Conservation (phyloP, 1,140 invertebrate genomes). For the Limonius californicus region DNA sequence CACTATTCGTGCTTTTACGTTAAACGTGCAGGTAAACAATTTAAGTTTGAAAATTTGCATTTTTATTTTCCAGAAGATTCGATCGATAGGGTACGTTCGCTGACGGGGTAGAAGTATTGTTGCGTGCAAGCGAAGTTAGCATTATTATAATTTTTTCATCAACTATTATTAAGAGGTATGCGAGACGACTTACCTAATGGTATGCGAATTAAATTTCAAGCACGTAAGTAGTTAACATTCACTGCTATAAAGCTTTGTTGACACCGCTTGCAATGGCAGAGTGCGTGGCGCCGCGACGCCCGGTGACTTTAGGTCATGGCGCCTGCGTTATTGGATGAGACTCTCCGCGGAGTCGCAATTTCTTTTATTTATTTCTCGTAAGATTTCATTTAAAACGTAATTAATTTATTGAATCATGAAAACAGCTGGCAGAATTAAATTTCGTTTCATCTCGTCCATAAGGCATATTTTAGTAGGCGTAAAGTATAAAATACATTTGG, state of each 20-base stretch:
- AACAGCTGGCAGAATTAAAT: too few species aligned
- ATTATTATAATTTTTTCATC: too few species aligned
- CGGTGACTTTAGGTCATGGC: not conserved
- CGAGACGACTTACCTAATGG: not conserved
- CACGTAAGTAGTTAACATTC: not conserved
- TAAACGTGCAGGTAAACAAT: not conserved
- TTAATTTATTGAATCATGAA: too few species aligned
- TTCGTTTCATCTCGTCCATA: too few species aligned
- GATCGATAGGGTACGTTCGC: not conserved
- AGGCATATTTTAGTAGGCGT: too few species aligned
- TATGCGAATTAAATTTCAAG: not conserved
- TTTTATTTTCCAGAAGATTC: not conserved
- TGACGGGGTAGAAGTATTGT: not conserved
- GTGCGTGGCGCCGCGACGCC: constrained; percentile 8
- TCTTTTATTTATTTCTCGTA: too few species aligned
- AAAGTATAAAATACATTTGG: too few species aligned
- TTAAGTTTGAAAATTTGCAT: not conserved
- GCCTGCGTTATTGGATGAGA: too few species aligned
- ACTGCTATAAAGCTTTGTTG: not conserved
- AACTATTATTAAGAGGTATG: not conserved
- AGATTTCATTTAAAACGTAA: too few species aligned
- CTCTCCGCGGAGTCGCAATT: too few species aligned
- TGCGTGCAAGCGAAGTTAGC: too few species aligned
- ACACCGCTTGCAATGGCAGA: not conserved
- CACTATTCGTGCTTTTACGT: too few species aligned